These are phyloP conservation scores for Aurelia coerulea DNA, from an alignment of 30 jellyfish, hydroid and myxozoan species.

Conservation along the genomic window DNA sequence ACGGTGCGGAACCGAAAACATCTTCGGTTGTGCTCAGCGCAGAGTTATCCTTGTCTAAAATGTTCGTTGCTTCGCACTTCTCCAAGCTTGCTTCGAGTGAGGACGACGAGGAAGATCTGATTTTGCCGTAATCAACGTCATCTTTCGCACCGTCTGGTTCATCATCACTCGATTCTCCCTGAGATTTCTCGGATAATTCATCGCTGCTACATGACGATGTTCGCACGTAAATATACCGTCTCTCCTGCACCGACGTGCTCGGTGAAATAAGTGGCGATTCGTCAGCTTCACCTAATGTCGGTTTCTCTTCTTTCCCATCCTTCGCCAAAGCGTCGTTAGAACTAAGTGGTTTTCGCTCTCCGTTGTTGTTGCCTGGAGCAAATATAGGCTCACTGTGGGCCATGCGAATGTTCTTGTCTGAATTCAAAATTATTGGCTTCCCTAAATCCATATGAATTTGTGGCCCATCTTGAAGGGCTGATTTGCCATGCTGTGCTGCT, in stretches of 20 bases:
- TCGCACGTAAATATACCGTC: slow-evolving; percentile 78
- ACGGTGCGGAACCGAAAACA: slow-evolving; percentile 97
- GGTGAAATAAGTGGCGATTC: slow-evolving; percentile 90
- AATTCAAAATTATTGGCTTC: slow-evolving; percentile 28
- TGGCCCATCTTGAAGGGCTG: not conserved
- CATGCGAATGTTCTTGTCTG: slow-evolving; percentile 49
- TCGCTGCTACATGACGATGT: slow-evolving; percentile 98
- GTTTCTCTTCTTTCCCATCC: slow-evolving; percentile 34
- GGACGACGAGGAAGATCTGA: slow-evolving; percentile 46
- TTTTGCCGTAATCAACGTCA: slow-evolving; percentile 23
- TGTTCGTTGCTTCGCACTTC: not conserved
- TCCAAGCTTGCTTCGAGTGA: slow-evolving; percentile 34
- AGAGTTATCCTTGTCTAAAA: not conserved
- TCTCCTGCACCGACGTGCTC: slow-evolving; percentile 62
- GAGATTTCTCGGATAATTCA: slow-evolving; percentile 36
- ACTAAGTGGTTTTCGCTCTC: not conserved
- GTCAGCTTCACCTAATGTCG: slow-evolving; percentile 62
- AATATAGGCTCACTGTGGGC: slow-evolving; percentile 27
- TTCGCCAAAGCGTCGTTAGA: not conserved
- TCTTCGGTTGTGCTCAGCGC: slow-evolving; percentile 37
- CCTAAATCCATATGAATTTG: slow-evolving; percentile 23
- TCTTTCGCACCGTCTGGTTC: slow-evolving; percentile 39
- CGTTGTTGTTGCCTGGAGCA: not conserved
- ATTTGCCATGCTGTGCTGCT: not conserved
- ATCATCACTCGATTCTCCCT: slow-evolving; percentile 53